Conservation (phyloP, 2,113 vertebrate species). For the Tetraodon nigroviridis region DNA sequence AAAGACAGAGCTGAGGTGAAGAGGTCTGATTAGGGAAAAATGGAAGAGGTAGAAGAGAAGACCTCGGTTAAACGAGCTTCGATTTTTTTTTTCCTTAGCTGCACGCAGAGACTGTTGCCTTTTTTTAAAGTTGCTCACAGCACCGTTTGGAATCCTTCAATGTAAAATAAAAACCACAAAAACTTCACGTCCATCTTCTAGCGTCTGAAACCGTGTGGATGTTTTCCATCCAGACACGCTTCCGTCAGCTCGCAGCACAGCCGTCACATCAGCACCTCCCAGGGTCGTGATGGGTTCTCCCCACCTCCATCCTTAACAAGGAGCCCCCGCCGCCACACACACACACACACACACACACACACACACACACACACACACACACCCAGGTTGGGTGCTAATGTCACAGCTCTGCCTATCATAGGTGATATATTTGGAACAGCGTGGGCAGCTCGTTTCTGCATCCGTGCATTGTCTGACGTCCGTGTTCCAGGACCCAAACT, state of each 20-base stretch:
- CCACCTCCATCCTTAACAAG: constrained; percentile 34
- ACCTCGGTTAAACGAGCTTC: background rate
- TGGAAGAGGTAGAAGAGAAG: constrained; percentile 12
- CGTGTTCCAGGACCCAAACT: constrained; percentile 1
- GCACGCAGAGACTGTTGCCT: no score
- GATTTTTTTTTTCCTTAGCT: background rate
- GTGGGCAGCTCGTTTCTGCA: constrained; percentile 49
- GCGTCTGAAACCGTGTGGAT: no score
- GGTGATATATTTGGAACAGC: constrained; percentile 61
- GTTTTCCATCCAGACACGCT: no score
- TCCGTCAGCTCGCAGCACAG: constrained; percentile 7
- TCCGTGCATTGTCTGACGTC: constrained; percentile 29
- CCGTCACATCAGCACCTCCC: constrained; percentile 32
- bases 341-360: no score
- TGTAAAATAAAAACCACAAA: no score
- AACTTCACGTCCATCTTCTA: no score
- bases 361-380: background rate
- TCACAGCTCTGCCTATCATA: constrained; percentile 51
- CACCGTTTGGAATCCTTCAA: no score
- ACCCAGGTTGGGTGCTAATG: constrained; percentile 52
- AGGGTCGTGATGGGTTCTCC: constrained; percentile 24
- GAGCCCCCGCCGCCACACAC: constrained; percentile 22
- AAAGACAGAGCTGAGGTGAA: constrained; percentile 12
- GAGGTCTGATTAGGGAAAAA: constrained; percentile 16
- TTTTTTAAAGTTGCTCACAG: no score